Evolutionary conservation across 2,797 vertebrate genomes (phyloP), one percentile per base, ranked within the genome.

Genomic region (Botia almorhae): DNA sequence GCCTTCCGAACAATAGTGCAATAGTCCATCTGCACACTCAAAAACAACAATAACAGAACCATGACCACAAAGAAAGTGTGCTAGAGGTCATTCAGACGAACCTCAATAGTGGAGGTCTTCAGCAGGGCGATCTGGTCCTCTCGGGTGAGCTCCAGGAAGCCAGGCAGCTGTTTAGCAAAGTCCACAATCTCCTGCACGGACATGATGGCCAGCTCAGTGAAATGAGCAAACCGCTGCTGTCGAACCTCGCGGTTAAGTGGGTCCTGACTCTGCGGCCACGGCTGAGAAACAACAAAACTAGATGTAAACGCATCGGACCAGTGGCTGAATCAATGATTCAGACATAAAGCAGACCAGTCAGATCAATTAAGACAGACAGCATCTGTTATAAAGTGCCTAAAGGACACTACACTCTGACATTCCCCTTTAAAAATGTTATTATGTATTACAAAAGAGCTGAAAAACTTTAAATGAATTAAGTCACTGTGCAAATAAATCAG

Each of bases 111-210:
- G 10, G 97, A 99, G 0, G 97, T 98, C 92, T 99, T 99, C 67
- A 99, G 89, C 60, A 99, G 93, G 84, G 97, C 97, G 0, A 99
- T 99, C 93, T 99, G 97, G 89, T 99, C 97, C 89, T 99, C 97
- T 81, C 96, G 94, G 19, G 96, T 98, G 82, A 99, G 96, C 88
- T 99, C 97, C 75, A 98, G 87, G 89, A 99, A 99, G 85, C 97
- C 97, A 7, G 97, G 97, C 69, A 99, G 92, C 90, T 98, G 97
- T 88, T 99, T 99, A n/a, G 97, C 97, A 83, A 99, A 99, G 89
- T 98, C 97, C 84, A 98, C 97, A 0, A 99, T 98, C 93, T 99
- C 97, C 90, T 99, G 97, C 69, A 99, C 97, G 0, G 97, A 99
- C 91, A 99, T 95, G 88, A 99, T 99, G 19, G 97, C 97, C 55